These are phyloP conservation scores for Oreohelix idahoensis DNA, from an alignment of 1,140 invertebrate species.

Conservation along the genomic window DNA sequence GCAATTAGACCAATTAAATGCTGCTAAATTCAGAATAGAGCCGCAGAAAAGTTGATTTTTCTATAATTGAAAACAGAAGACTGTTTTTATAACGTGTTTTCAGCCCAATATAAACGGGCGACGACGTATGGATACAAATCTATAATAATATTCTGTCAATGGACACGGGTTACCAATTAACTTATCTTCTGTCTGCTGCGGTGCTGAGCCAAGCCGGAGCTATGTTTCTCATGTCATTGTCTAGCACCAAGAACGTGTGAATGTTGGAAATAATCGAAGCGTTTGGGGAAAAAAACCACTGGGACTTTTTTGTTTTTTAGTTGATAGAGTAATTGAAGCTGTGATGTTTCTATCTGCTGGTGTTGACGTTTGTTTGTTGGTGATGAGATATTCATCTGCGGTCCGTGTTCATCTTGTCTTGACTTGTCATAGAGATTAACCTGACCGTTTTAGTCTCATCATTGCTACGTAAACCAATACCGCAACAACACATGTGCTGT, in stretches of 20 bases:
- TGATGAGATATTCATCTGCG: not conserved
- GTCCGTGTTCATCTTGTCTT: not conserved
- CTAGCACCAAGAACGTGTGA: not conserved
- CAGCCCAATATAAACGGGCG: not conserved
- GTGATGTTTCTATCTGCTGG: not conserved
- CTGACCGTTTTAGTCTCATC: too few relatives aligned
- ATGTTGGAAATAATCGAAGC: not conserved
- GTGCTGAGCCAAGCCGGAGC: not conserved
- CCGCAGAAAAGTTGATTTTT: not conserved
- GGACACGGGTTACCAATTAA: not conserved
- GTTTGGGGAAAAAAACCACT: not conserved
- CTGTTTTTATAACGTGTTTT: not conserved
- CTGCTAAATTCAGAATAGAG: not conserved
- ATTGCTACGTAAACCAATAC: too few relatives aligned
- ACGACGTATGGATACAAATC: not conserved
- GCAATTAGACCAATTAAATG: conserved; percentile 1
- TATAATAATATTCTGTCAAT: not conserved
- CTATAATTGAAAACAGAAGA: not conserved
- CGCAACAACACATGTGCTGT: too few relatives aligned
- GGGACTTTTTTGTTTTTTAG: not conserved
- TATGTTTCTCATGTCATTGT: not conserved
- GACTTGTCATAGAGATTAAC: too few relatives aligned
- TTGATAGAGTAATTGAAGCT: not conserved
- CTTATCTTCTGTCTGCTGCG: not conserved
- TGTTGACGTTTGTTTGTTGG: not conserved